Evolutionary conservation across 2,113 vertebrate species (phyloP).

Genomic region (Acinonyx jubatus): DNA sequence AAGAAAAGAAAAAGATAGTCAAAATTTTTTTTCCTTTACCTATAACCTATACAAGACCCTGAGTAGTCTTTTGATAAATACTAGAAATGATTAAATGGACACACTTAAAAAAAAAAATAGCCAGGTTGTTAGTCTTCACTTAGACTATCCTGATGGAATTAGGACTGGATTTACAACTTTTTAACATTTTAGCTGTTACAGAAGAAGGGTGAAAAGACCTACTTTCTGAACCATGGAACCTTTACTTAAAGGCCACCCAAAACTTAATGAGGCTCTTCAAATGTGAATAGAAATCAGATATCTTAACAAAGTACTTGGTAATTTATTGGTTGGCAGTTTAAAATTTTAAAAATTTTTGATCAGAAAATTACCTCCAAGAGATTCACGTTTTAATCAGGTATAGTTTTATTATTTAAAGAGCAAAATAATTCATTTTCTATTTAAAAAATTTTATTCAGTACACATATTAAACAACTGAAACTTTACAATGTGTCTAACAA

Average conservation of each 20-base stretch:
- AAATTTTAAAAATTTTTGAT: conserved; percentile 7
- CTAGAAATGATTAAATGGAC: conserved; percentile 42
- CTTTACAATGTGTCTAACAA: conserved; percentile 11
- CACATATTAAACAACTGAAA: conserved; percentile 15
- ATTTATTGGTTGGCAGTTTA: conserved; percentile 42
- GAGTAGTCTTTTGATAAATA: conserved; percentile 61
- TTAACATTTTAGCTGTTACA: conserved; percentile 67
- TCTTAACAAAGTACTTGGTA: conserved; percentile 43
- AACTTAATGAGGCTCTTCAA: conserved; percentile 16
- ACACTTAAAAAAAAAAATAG: conserved; percentile 17
- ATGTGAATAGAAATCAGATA: conserved; percentile 40
- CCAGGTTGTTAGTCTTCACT: conserved; percentile 74
- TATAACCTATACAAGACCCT: not conserved
- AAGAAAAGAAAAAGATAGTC: conserved; percentile 17
- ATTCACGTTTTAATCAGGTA: not conserved
- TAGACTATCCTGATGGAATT: conserved; percentile 86
- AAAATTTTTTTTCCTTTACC: conserved; percentile 41
- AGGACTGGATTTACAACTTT: conserved; percentile 79
- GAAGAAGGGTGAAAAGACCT: conserved; percentile 70
- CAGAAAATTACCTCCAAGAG: conserved; percentile 21
- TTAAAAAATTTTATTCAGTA: not conserved
- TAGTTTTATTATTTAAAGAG: not conserved
- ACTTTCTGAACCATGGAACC: conserved; percentile 68
- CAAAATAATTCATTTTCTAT: not conserved
- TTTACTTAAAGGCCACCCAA: conserved; percentile 79